Evolutionary conservation across 2,113 vertebrate genomes (phyloP).

Genomic region (Corvus moneduloides): DNA sequence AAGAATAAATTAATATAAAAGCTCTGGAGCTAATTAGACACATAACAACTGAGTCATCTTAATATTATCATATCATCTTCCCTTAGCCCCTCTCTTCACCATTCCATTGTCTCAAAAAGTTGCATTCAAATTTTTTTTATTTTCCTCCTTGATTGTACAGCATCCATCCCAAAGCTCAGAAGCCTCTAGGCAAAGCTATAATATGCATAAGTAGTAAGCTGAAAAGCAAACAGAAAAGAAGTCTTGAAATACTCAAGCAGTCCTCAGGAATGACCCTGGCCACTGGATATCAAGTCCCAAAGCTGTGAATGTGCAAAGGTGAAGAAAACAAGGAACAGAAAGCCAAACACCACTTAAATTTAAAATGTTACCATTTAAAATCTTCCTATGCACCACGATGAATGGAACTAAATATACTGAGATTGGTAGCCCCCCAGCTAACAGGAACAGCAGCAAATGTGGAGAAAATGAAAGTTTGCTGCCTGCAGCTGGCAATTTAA

Average conservation of each 20-base stretch:
- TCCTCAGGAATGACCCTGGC: not conserved
- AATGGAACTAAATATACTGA: not conserved
- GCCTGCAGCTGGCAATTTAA: not conserved
- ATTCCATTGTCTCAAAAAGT: not conserved
- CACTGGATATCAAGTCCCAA: not conserved
- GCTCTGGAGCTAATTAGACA: not conserved
- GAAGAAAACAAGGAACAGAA: not conserved
- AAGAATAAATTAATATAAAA: slow-evolving; percentile 49
- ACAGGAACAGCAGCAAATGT: not conserved
- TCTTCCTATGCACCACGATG: not conserved
- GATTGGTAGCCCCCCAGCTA: not conserved
- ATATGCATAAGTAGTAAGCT: not conserved
- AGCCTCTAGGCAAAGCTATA: not conserved
- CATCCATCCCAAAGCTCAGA: not conserved
- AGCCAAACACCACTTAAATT: not conserved
- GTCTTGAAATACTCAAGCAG: not conserved
- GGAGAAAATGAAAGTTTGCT: not conserved
- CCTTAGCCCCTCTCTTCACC: not conserved
- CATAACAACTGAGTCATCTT: not conserved
- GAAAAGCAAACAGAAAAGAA: not conserved
- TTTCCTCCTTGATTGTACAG: not conserved
- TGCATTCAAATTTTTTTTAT: not conserved
- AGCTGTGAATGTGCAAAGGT: not conserved
- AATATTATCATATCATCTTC: not conserved
- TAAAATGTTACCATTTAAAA: not conserved